Base-by-base conservation (phyloP, 2,888 invertebrate species). In the Pachliopta kotzebuea region DNA sequence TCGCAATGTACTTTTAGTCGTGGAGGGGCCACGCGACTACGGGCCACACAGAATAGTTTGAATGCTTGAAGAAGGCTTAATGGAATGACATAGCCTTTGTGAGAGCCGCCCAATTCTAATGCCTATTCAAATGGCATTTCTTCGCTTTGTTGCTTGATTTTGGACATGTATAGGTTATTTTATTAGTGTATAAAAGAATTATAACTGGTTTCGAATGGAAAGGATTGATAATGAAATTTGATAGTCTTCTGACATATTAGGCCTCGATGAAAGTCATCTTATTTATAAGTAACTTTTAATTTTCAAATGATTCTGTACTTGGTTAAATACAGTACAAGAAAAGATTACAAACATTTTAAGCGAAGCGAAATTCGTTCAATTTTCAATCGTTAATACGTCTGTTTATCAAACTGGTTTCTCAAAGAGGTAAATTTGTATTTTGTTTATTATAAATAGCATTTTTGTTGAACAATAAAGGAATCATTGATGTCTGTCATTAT, bases 111-210 rank as follows among this genome's bases (percentile, higher is more conserved):
- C 90, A 91, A 90, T 90, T 90, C 89, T 84, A 88, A 90, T 89
- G 90, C 89, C 89, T 86, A 90, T 91, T 91, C 88, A 91, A 86
- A 89, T 90, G 88, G 90, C 89, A 90, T 90, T 87, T 90, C 88
- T 86, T 83, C 84, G 83, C 88, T 86, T 91, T 91, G 90, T 90
- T 90, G 87, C 87, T 89, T 91, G 83, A 90, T 90, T 90, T 90
- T 79, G 82, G 86, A 86, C 84, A 87, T 88, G 89, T 88, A 90
- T 88, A 90, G 88, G 83, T 84, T 86, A 86, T 89, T 89, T 90
- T 90, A 90, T 90, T 88, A 89, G 85, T 80, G 80, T 81, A 84
- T 78, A 84, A 86, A 88, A 81, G 81, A 79, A 80, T 83, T 86
- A 85, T 81, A 84, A 85, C 83, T 79, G 83, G 76, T 74, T 74